phyloP scores from a whole-genome alignment of 2,797 vertebrate genomes.

The Rhinella marina region DNA sequence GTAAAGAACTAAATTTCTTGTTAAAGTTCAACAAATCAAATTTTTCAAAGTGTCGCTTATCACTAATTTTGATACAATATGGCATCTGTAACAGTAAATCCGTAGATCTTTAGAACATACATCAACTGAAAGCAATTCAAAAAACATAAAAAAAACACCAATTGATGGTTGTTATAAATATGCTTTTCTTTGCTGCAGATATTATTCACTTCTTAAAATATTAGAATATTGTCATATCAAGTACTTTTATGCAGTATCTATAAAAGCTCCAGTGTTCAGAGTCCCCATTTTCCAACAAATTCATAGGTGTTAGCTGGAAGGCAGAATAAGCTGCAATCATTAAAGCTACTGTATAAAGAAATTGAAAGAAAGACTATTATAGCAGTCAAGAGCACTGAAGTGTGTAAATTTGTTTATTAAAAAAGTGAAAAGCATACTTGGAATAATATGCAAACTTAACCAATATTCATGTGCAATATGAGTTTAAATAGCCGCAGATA shows the following conservation, averaged over 20 bases:
- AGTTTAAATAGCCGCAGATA: neutral
- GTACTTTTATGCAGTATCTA: slow-evolving; percentile 25
- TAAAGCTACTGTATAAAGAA: slow-evolving; percentile 9
- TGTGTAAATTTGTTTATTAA: slow-evolving; percentile 25
- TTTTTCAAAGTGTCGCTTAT: too few species aligned
- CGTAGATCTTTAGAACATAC: too few species aligned
- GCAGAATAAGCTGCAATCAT: slow-evolving; percentile 35
- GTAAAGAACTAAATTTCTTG: too few species aligned
- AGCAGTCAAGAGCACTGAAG: slow-evolving; percentile 30
- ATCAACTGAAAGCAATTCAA: neutral
- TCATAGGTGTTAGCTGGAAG: slow-evolving; percentile 50
- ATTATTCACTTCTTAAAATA: neutral
- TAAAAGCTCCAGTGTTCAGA: slow-evolving; percentile 17
- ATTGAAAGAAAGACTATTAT: neutral
- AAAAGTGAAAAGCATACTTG: slow-evolving; percentile 15
- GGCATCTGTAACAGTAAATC: too few species aligned
- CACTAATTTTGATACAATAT: too few species aligned
- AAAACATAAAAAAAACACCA: slow-evolving; percentile 6
- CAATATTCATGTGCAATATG: neutral
- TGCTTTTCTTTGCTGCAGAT: neutral
- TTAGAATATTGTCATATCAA: slow-evolving; percentile 12
- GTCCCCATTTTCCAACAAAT: slow-evolving; percentile 30
- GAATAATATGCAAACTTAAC: slow-evolving; percentile 15
- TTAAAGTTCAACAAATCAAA: too few species aligned
- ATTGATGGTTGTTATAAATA: slow-evolving; percentile 8